A percentile compares a stretch with the other conserved stretches of the same genome.
Conservation (phyloP, 2,888 invertebrate genomes). For the Tromatobia lineatoria region DNA sequence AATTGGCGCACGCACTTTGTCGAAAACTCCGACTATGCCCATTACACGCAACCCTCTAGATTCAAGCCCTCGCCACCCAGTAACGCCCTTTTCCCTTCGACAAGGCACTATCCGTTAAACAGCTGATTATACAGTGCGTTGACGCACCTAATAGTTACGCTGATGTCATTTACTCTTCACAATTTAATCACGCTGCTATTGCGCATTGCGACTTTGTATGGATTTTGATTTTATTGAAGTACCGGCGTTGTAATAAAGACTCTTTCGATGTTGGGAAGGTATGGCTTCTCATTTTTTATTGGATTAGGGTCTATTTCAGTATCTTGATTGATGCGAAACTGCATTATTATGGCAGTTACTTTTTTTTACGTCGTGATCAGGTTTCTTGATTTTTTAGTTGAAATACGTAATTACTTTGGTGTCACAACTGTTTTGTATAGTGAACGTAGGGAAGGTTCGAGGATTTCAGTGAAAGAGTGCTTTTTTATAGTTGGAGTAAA, state of each 20-base stretch:
- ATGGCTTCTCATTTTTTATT: background rate
- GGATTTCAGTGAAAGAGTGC: too few species aligned
- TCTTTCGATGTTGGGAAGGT: background rate
- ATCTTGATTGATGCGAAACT: background rate
- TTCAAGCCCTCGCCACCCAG: slow-evolving; percentile 15
- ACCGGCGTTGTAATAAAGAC: background rate
- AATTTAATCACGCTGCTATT: slow-evolving; percentile 45
- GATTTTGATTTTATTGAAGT: slow-evolving; percentile 26
- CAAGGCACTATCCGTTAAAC: slow-evolving; percentile 71
- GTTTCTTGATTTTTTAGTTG: too few species aligned
- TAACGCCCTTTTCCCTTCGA: slow-evolving; percentile 10
- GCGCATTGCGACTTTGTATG: background rate
- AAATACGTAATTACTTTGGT: too few species aligned
- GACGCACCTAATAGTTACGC: slow-evolving; percentile 73
- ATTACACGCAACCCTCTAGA: slow-evolving; percentile 51
- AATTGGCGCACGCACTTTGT: slow-evolving; percentile 62
- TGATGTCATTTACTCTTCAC: slow-evolving; percentile 67
- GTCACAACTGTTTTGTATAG: too few species aligned
- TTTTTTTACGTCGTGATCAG: background rate
- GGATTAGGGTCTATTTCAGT: slow-evolving; percentile 17
- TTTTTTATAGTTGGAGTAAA: too few species aligned
- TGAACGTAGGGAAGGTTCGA: too few species aligned
- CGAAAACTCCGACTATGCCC: slow-evolving; percentile 61
- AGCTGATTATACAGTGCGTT: slow-evolving; percentile 74
- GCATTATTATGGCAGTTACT: background rate